Conservation (phyloP, 2,797 vertebrate species). For the Oreochromis grahami region DNA sequence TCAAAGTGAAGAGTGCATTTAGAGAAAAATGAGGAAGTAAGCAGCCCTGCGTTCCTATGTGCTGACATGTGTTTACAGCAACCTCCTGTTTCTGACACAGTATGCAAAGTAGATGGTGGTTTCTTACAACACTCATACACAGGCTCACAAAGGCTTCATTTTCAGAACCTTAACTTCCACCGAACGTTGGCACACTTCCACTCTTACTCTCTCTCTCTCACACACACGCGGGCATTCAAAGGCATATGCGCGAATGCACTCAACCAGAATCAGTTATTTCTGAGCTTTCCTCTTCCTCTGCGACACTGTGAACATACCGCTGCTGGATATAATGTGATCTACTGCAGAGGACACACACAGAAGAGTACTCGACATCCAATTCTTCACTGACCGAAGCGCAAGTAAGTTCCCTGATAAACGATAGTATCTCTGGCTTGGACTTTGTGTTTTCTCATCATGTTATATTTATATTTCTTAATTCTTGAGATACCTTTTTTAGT, state of each 20-base stretch:
- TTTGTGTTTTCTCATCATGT: neutral
- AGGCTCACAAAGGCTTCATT: neutral
- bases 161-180: neutral
- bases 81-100: conserved; percentile 13
- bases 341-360: neutral
- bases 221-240: neutral
- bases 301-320: neutral
- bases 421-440: neutral
- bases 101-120: conserved; percentile 5
- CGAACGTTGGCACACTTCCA: neutral
- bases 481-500: neutral
- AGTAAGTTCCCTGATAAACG: neutral
- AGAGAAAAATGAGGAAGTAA: conserved; percentile 41
- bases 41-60: conserved; percentile 9
- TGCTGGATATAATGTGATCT: neutral
- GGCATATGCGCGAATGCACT: neutral
- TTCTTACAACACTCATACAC: neutral
- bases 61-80: neutral
- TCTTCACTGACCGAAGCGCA: neutral
- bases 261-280: neutral
- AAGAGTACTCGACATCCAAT: neutral
- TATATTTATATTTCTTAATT: neutral
- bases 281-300: neutral
- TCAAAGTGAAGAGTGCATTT: neutral
- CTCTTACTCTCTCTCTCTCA: neutral